These are phyloP conservation scores for Melanophora roralis DNA, from an alignment of 2,888 invertebrate species.

Conservation along the genomic window DNA sequence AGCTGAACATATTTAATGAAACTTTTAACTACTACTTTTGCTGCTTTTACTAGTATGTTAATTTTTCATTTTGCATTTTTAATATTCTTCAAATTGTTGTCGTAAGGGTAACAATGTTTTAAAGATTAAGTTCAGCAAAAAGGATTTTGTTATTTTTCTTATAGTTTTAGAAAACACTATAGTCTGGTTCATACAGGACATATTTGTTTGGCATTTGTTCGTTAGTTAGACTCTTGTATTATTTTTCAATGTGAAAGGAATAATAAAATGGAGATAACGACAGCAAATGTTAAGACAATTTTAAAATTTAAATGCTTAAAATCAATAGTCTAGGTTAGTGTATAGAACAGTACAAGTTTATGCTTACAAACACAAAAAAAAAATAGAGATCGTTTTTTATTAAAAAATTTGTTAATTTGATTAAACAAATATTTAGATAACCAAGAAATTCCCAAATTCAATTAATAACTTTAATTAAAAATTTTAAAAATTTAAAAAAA, in stretches of 20 bases:
- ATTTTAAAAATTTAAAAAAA: no score
- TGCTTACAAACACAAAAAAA: no score
- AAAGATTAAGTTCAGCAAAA: constrained; percentile 12
- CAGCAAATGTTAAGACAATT: no score
- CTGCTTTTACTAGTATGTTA: constrained; percentile 18
- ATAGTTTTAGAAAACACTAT: background rate
- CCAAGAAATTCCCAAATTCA: no score
- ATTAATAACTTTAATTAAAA: no score
- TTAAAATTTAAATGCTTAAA: no score
- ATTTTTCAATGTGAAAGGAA: background rate
- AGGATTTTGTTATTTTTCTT: background rate
- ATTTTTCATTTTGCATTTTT: constrained; percentile 31
- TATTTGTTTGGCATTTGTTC: background rate
- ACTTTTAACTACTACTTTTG: background rate
- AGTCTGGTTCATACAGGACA: background rate
- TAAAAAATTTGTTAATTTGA: no score
- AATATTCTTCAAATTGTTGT: background rate
- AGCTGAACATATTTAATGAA: constrained; percentile 24
- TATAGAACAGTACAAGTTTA: no score
- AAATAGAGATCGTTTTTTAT: no score
- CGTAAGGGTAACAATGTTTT: background rate
- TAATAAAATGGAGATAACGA: no score
- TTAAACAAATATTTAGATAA: no score
- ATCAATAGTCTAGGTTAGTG: no score
- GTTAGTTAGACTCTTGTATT: background rate